Base-by-base conservation (phyloP, 2,113 vertebrate genomes). In the Amia ocellicauda region DNA sequence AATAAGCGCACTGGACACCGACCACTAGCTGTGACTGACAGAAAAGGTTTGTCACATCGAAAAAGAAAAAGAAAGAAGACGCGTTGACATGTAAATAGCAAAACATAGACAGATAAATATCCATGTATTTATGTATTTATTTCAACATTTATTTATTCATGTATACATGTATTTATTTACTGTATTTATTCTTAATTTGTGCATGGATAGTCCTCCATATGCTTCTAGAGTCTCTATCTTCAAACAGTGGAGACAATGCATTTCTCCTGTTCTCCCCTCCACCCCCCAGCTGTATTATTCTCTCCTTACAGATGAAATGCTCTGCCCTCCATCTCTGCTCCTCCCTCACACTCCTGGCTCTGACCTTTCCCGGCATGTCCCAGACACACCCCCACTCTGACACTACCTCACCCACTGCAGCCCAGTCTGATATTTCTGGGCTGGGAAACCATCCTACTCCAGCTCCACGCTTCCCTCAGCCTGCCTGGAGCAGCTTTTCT, bases 291-390 rank as follows among this genome's bases (percentile, higher is more conserved):
- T n/a, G n/a, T 65, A 45, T 70, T 9, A 14, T 61, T 1, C 13
- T 17, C 9, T 24, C 0, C 28, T 59, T 71, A 29, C 65, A 89
- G 87, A 89, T 89, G 86, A 81, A 43, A 50, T 29, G 54, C 22
- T 57, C 58, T 11, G 69, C 52, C 47, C 57, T 73, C 22, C 52
- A 49, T 66, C 68, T 69, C 7, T 57, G 69, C 2, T 62, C 58
- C 45, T 71, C 72, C 0, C 65, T 73, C 23, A 62, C 59, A 4
- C 36, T 42, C 41, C 63, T 82, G 26, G 3, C 64, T 29, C 40
- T 86, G n/a, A n/a, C 63, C 70, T 88, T 54, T 71, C 42, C 61
- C 60, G 83, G 10, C 0, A 26, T 17, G 17, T 19, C 4, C 0
- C 45, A 73, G 63, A 63, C 67, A 0, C 2, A 62, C 56, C 85